phyloP scores from a whole-genome alignment of 2,888 invertebrate genomes.

The Megaustenia siamemsis region DNA sequence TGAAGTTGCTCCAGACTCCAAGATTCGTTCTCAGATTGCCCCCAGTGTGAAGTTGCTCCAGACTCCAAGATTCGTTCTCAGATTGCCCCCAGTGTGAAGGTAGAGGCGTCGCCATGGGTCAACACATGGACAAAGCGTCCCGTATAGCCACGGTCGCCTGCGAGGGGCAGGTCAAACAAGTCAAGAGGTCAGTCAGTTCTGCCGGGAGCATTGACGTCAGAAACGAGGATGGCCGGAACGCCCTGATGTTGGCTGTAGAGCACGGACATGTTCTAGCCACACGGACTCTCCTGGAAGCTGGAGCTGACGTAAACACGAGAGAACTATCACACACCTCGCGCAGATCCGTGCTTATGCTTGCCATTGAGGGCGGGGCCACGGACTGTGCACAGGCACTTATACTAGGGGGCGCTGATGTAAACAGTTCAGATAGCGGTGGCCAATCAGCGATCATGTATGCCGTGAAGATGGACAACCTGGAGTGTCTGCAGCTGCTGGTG shows the following conservation, averaged over 20 bases:
- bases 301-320: constrained; percentile 28
- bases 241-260: constrained; percentile 28
- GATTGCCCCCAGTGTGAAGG: background rate
- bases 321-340: constrained; percentile 28
- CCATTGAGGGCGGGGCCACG: background rate
- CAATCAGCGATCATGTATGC: constrained; percentile 20
- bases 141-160: constrained; percentile 27
- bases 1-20: too few relatives aligned
- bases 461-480: background rate
- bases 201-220: constrained; percentile 25
- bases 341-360: constrained; percentile 9
- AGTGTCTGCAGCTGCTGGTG: constrained; percentile 5
- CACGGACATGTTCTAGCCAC: constrained; percentile 17
- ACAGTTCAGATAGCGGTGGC: constrained; percentile 1
- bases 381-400: background rate
- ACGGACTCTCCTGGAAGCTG: constrained; percentile 34
- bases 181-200: constrained; percentile 23
- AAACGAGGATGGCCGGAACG: constrained; percentile 14
- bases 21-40: too few relatives aligned
- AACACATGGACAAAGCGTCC: constrained; percentile 25
- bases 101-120: constrained; percentile 11
- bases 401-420: background rate
- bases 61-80: background rate
- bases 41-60: too few relatives aligned
- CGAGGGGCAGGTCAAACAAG: constrained; percentile 33